A percentile compares a stretch with the other conserved stretches of the same genome.
phyloP scores from a whole-genome alignment of 2,113 vertebrate genomes.

The Sprattus sprattus region DNA sequence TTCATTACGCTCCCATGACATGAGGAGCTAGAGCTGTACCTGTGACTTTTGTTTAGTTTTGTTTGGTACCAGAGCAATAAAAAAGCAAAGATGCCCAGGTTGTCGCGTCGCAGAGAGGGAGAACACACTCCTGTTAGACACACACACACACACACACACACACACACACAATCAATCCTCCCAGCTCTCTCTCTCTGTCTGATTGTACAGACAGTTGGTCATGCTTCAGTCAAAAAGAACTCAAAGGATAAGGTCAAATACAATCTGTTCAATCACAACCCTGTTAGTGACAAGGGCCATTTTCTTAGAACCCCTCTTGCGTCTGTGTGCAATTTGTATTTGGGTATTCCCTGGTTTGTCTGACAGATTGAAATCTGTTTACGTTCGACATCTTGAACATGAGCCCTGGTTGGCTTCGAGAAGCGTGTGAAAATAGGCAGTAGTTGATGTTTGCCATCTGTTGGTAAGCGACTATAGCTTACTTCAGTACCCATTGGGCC shows the following conservation, averaged over 20 bases:
- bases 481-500: background rate
- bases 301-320: background rate
- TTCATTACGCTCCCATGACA: no score
- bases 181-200: background rate
- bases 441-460: background rate
- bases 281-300: background rate
- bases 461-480: background rate
- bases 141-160: conserved; percentile 8
- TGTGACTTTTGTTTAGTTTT: no score
- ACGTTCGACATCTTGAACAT: background rate
- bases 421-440: background rate
- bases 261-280: background rate
- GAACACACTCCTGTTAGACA: background rate
- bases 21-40: no score
- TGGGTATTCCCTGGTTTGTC: background rate
- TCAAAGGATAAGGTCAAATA: background rate
- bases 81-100: no score
- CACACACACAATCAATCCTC: conserved; percentile 1
- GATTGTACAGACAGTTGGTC: background rate
- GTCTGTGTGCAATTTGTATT: background rate
- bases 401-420: background rate
- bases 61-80: no score
- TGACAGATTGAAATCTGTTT: background rate
- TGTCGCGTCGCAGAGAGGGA: no score
- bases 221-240: background rate